Evolutionary conservation across 2,888 invertebrate species (phyloP).

Genomic region (Bembecia ichneumoniformis): DNA sequence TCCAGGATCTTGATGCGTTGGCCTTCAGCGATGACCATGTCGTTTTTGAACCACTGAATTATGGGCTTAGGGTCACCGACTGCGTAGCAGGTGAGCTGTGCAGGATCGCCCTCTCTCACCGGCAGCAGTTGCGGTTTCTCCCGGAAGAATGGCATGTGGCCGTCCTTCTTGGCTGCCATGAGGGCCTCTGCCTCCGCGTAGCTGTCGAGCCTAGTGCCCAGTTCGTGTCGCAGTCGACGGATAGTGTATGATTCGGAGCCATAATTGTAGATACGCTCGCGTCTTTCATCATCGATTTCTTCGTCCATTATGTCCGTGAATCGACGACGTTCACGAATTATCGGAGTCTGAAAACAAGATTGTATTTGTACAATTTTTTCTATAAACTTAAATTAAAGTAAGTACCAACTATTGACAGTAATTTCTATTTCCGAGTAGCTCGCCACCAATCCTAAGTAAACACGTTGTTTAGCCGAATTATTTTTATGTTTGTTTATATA

Average conservation of each 20-base stretch:
- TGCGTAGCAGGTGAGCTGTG: constrained; percentile 84
- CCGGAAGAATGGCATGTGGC: constrained; percentile 89
- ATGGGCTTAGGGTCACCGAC: constrained; percentile 90
- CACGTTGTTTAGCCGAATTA: no score
- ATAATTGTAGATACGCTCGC: constrained; percentile 84
- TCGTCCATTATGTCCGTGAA: constrained; percentile 97
- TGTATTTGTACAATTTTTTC: no score
- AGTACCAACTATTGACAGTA: no score
- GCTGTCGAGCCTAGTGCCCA: constrained; percentile 87
- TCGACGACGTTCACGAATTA: constrained; percentile 89
- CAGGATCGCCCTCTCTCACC: constrained; percentile 82
- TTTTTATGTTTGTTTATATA: no score
- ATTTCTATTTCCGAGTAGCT: no score
- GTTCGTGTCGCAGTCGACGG: constrained; percentile 84
- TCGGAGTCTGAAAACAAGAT: constrained; percentile 75
- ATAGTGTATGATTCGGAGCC: constrained; percentile 80
- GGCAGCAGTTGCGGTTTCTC: constrained; percentile 91
- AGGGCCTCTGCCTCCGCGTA: constrained; percentile 91
- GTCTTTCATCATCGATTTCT: constrained; percentile 92
- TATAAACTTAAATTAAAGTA: no score
- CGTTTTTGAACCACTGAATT: constrained; percentile 94
- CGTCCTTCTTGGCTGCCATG: constrained; percentile 82
- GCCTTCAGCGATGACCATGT: constrained; percentile 83
- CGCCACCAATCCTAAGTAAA: no score
- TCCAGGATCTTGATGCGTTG: constrained; percentile 80